phyloP scores from a whole-genome alignment of 2,113 vertebrate genomes.

The Macquaria australasica region DNA sequence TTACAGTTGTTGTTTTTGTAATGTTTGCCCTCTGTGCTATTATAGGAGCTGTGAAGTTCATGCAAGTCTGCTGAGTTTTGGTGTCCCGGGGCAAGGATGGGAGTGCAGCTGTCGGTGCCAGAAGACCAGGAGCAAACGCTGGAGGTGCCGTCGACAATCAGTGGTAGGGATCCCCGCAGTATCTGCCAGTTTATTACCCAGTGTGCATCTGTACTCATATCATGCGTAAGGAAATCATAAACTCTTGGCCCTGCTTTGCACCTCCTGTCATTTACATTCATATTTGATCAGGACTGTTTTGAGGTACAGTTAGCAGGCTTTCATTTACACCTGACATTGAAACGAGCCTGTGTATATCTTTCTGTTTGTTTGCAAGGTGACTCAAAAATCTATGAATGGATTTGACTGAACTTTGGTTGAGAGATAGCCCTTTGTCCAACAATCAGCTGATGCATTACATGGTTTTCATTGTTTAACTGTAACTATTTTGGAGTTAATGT shows the following conservation, averaged over 20 bases:
- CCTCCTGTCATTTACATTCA: neutral
- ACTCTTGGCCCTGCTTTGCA: no score
- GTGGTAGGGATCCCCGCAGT: conserved; percentile 38
- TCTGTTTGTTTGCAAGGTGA: neutral
- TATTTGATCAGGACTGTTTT: neutral
- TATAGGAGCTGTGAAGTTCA: conserved; percentile 14
- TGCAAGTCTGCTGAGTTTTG: conserved; percentile 17
- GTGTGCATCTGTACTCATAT: neutral
- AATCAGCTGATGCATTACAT: neutral
- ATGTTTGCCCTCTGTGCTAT: neutral
- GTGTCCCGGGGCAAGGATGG: conserved; percentile 49
- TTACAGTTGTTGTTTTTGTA: neutral
- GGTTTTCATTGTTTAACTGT: neutral
- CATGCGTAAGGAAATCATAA: neutral
- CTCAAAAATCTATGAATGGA: neutral
- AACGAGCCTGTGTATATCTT: neutral
- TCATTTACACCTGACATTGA: neutral
- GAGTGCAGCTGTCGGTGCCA: conserved; percentile 16
- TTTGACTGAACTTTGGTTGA: neutral
- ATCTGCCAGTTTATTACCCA: neutral
- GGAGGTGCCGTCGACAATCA: conserved; percentile 47
- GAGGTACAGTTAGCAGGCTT: neutral
- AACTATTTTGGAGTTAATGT: neutral
- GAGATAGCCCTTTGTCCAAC: neutral
- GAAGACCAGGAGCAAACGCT: conserved; percentile 41